phyloP scores from a whole-genome alignment of 64 coral and sea anemone species.

The Montipora sp. region DNA sequence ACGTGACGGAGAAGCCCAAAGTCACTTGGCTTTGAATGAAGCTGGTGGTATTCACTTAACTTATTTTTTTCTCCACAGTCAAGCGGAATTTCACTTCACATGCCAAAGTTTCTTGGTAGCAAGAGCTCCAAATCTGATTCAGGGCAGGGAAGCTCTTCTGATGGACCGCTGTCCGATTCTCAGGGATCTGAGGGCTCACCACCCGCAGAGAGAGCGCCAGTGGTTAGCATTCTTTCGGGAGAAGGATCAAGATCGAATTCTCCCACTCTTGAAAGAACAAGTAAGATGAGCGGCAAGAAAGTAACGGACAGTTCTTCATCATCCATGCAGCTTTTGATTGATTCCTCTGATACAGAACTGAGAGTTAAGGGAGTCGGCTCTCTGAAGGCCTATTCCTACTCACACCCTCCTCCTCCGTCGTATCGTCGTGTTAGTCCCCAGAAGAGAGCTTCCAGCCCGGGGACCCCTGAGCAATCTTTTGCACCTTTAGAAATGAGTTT shows the following conservation, averaged over 20 bases:
- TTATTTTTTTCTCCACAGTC: not conserved
- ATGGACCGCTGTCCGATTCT: constrained; percentile 55
- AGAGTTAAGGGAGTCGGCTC: constrained; percentile 59
- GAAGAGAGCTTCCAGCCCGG: constrained; percentile 61
- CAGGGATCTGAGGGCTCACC: constrained; percentile 50
- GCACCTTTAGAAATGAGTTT: constrained; percentile 8
- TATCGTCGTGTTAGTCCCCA: constrained; percentile 76
- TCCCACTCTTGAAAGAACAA: constrained; percentile 53
- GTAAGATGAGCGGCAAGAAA: constrained; percentile 16
- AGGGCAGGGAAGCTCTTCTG: constrained; percentile 43
- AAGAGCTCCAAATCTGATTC: constrained; percentile 66
- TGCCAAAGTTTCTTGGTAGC: constrained; percentile 59
- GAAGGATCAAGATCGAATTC: constrained; percentile 65
- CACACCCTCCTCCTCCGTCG: constrained; percentile 93
- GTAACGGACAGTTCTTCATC: constrained; percentile 16
- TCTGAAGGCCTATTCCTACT: constrained; percentile 92
- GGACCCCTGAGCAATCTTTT: constrained; percentile 26
- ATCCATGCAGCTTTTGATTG: constrained; percentile 39
- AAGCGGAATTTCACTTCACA: constrained; percentile 65
- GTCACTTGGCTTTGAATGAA: not conserved
- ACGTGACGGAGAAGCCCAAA: too few relatives aligned
- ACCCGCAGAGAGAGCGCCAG: constrained; percentile 8
- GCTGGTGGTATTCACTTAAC: not conserved
- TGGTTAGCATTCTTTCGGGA: not conserved
- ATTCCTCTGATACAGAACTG: constrained; percentile 48